Conservation (phyloP, 2,888 invertebrate genomes). For the Myopa testacea region DNA sequence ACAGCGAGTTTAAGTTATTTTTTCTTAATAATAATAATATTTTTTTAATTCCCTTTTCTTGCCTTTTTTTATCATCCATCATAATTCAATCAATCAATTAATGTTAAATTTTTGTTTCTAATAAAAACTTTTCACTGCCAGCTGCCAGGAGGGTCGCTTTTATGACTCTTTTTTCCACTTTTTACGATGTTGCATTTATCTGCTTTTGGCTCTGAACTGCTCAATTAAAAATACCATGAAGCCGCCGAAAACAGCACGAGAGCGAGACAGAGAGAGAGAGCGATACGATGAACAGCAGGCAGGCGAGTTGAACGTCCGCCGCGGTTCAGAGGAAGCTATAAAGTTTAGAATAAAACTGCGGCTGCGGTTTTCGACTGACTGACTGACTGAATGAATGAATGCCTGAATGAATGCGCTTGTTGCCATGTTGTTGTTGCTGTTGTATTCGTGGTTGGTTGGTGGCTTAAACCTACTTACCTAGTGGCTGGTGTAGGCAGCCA, state of each 20-base stretch:
- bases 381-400: conserved; percentile 34
- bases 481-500: conserved; percentile 48
- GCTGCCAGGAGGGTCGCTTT: neutral
- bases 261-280: neutral
- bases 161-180: neutral
- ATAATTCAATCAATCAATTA: neutral
- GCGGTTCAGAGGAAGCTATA: conserved; percentile 10
- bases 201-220: neutral
- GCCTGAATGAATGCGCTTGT: neutral
- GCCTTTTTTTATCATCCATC: too few relatives aligned
- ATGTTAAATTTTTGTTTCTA: neutral
- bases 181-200: neutral
- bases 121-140: neutral
- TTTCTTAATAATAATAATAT: too few relatives aligned
- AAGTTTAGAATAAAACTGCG: neutral
- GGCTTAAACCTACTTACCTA: conserved; percentile 46
- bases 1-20: too few relatives aligned
- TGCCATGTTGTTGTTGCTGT: conserved; percentile 26
- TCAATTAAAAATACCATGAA: neutral
- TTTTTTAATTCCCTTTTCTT: too few relatives aligned
- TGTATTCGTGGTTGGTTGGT: conserved; percentile 1
- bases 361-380: neutral
- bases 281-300: neutral
- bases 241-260: neutral
- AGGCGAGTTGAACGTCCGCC: conserved; percentile 42